Conservation (phyloP, 37 sponge, comb jelly and placozoan genomes). For the Oopsacas minuta region DNA sequence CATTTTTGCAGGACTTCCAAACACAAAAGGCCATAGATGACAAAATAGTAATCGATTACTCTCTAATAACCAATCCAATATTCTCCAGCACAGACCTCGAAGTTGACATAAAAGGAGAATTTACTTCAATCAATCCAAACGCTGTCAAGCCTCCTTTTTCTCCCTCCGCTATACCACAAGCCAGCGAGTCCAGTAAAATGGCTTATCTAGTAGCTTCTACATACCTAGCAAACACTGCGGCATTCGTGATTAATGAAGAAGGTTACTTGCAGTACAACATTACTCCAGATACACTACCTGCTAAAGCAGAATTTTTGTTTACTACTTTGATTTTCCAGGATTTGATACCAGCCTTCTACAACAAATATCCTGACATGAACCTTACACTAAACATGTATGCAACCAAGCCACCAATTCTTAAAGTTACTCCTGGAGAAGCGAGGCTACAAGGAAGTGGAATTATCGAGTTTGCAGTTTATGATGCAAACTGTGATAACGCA, state of each 20-base stretch:
- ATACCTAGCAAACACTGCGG: conserved; percentile 69
- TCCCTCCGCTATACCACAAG: conserved; percentile 48
- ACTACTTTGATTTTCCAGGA: not conserved
- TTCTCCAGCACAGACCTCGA: conserved; percentile 37
- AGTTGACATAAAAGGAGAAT: conserved; percentile 66
- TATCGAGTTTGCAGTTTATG: not conserved
- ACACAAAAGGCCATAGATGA: conserved; percentile 24
- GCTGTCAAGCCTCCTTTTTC: conserved; percentile 59
- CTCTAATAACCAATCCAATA: conserved; percentile 32
- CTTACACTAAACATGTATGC: conserved; percentile 44
- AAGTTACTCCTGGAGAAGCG: not conserved
- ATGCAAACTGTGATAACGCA: conserved; percentile 7
- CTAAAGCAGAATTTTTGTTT: not conserved
- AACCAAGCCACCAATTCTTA: conserved; percentile 36
- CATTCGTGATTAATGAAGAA: conserved; percentile 50
- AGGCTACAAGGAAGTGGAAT: not conserved
- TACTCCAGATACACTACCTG: not conserved
- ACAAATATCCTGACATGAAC: conserved; percentile 54
- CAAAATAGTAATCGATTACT: conserved; percentile 45
- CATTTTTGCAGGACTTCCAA: not conserved
- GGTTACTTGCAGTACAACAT: conserved; percentile 34
- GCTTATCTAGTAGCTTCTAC: conserved; percentile 61
- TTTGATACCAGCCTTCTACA: conserved; percentile 27
- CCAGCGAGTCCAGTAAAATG: conserved; percentile 32
- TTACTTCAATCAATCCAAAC: conserved; percentile 28